Conservation (phyloP, 2,888 invertebrate genomes). For the Polyploca ridens region DNA sequence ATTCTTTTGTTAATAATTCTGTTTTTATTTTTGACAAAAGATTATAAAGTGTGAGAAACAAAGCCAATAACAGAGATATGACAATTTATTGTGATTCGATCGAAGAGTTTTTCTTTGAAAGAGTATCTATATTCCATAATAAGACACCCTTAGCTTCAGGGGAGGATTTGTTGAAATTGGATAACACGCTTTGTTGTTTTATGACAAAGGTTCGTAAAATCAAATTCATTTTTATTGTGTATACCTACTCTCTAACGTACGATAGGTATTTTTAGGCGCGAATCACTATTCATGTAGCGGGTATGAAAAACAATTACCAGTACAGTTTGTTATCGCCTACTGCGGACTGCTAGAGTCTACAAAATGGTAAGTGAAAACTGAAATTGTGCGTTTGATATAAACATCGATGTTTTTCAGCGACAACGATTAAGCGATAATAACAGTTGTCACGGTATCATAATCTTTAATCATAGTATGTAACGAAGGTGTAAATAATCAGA, state of each 20-base stretch:
- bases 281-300: background rate
- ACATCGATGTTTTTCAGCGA: slow-evolving; percentile 27
- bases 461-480: slow-evolving; percentile 21
- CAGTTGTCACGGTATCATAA: slow-evolving; percentile 28
- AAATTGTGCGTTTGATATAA: slow-evolving; percentile 20
- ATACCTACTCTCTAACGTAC: slow-evolving; percentile 18
- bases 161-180: slow-evolving; percentile 61
- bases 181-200: slow-evolving; percentile 61
- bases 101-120: slow-evolving; percentile 47
- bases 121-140: slow-evolving; percentile 33
- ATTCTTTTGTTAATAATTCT: too few relatives aligned
- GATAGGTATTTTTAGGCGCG: background rate
- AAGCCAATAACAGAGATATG: too few relatives aligned
- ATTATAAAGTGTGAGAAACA: too few relatives aligned
- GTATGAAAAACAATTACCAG: background rate
- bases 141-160: slow-evolving; percentile 36
- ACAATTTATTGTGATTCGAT: slow-evolving; percentile 39
- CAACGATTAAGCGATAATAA: slow-evolving; percentile 30
- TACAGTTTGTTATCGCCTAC: background rate
- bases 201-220: slow-evolving; percentile 51
- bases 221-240: slow-evolving; percentile 38
- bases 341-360: slow-evolving; percentile 7
- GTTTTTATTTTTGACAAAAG: too few relatives aligned
- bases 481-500: slow-evolving; percentile 20
- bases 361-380: slow-evolving; percentile 32